These are phyloP conservation scores for Spodoptera littoralis DNA, from an alignment of 2,888 invertebrate species.

Conservation along the genomic window DNA sequence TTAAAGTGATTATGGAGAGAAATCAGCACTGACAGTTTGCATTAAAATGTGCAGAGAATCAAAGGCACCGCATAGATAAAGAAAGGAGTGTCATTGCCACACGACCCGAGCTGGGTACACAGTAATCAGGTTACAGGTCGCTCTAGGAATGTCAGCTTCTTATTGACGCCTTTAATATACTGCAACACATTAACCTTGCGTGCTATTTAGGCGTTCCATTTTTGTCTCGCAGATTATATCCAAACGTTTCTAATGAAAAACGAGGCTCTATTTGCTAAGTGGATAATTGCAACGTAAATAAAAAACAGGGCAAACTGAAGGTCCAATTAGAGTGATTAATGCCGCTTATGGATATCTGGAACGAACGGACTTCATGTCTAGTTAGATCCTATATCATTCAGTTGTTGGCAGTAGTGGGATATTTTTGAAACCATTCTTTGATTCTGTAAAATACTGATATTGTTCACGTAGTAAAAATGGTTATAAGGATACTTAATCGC, in stretches of 20 bases:
- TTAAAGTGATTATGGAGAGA: slow-evolving; percentile 3
- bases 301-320: slow-evolving; percentile 53
- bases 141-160: slow-evolving; percentile 77
- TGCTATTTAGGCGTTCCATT: slow-evolving; percentile 76
- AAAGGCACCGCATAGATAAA: slow-evolving; percentile 53
- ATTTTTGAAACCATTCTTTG: slow-evolving; percentile 5
- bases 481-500: slow-evolving; percentile 53
- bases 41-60: slow-evolving; percentile 29
- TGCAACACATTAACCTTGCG: slow-evolving; percentile 82
- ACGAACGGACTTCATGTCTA: slow-evolving; percentile 25
- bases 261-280: slow-evolving; percentile 54
- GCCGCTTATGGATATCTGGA: slow-evolving; percentile 49
- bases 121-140: slow-evolving; percentile 73
- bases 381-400: slow-evolving; percentile 24
- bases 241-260: slow-evolving; percentile 53
- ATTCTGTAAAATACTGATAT: slow-evolving; percentile 1
- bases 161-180: slow-evolving; percentile 79
- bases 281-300: slow-evolving; percentile 54
- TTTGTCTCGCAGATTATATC: slow-evolving; percentile 68
- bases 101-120: slow-evolving; percentile 42
- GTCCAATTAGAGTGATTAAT: slow-evolving; percentile 57
- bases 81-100: slow-evolving; percentile 55
- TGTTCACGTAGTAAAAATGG: background rate
- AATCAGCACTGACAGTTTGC: slow-evolving; percentile 33
- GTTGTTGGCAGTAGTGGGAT: slow-evolving; percentile 4